Percentiles rank a stretch among this genome's conserved stretches.
phyloP scores from a whole-genome alignment of 2,797 vertebrate species.

The Aotus griseimembra region DNA sequence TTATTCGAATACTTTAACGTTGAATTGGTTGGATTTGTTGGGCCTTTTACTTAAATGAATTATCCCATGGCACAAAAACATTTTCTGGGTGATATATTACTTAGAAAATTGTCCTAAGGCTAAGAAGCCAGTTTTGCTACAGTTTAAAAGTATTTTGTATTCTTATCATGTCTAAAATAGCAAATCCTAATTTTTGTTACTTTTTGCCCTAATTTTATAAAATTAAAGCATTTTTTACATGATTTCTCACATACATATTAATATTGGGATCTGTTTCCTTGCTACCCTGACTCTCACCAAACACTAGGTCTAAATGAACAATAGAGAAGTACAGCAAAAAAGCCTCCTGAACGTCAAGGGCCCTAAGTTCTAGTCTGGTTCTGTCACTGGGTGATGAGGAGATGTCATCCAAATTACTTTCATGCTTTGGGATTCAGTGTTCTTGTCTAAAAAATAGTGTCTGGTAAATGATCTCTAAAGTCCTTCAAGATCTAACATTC shows the following conservation, averaged over 20 bases:
- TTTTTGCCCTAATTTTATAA: slow-evolving; percentile 5
- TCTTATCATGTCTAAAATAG: background rate
- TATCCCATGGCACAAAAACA: background rate
- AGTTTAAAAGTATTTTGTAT: background rate
- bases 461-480: background rate
- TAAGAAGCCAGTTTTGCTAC: background rate
- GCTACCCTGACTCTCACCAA: background rate
- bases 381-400: background rate
- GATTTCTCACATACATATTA: background rate
- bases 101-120: slow-evolving; percentile 19
- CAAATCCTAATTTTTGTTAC: background rate
- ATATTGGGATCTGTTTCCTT: background rate
- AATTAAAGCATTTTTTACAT: background rate
- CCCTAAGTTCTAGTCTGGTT: background rate
- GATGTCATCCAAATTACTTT: background rate
- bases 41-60: background rate
- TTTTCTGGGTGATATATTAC: background rate
- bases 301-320: background rate
- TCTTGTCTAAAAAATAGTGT: background rate
- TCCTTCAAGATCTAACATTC: background rate
- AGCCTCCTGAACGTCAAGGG: background rate
- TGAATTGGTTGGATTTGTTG: slow-evolving; percentile 3
- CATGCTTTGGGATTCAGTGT: background rate
- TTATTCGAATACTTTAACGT: slow-evolving; percentile 9
- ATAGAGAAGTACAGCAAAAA: background rate